Base-by-base conservation (phyloP, 2,113 vertebrate genomes). In the Rhabdomys dilectus region DNA sequence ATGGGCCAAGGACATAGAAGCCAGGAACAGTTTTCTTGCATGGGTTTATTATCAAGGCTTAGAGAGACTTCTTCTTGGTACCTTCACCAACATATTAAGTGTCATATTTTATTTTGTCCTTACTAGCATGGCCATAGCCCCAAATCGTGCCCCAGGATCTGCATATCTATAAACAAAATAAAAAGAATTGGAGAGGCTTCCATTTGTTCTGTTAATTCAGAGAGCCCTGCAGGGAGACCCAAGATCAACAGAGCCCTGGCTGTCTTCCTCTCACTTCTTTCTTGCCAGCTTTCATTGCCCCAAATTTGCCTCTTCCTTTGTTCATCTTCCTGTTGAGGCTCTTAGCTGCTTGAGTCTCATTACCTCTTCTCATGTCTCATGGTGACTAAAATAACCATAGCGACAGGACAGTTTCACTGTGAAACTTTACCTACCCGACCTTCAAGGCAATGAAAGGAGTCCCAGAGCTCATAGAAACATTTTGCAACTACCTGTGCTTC, bases 221-320 rank as follows among this genome's bases (percentile, higher is more conserved):
- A 96, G 39, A 93, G 76, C 62, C 58, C 80, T 94, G 21, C 45
- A 70, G 92, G 91, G 96, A 97, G 72, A 95, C 92, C 89, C 16
- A 19, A 31, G 21, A 95, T 93, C 94, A 91, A 75, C 96, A 95
- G 87, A 68, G 7, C 11, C 31, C 76, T 82, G 91, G 39, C 90
- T 92, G 66, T 85, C 76, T 94, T 56, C 76, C 92, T 72, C 72
- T 80, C 13, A 42, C 64, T 12, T 94, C 80, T 84, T 78, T 68
- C n/a, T 92, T 91, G 91, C 53, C 39, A 68, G 51, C 81, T 92
- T 60, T 89, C 51, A 15, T 42, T 80, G 84, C 9, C 45, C 66
- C 64, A 51, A 81, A 81, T 94, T 91, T 89, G 51, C 60, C 58
- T 91, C 42, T 96, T 88, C 53, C 48, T 75, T 75, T 86, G 39